Evolutionary conservation across 2,113 vertebrate species (phyloP).

Genomic region (Phalacrocorax brasilianus): DNA sequence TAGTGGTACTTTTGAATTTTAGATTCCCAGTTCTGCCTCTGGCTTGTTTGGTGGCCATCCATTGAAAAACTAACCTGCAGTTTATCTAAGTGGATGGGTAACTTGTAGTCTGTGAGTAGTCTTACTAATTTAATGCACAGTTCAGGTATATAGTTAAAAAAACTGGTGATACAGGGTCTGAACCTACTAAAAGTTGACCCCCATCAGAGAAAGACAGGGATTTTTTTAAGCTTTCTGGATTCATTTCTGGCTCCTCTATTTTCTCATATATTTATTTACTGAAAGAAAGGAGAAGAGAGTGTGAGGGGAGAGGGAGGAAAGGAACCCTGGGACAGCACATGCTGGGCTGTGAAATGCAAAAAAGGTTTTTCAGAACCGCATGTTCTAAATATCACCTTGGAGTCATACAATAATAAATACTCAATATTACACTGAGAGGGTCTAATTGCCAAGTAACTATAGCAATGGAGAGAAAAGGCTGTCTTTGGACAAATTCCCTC

Average conservation of each 20-base stretch:
- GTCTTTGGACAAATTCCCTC: slow-evolving; percentile 24
- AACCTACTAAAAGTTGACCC: background rate
- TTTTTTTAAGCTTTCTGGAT: slow-evolving; percentile 22
- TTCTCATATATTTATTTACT: slow-evolving; percentile 35
- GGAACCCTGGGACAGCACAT: background rate
- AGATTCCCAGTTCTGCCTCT: background rate
- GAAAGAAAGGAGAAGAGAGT: background rate
- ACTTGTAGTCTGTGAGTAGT: background rate
- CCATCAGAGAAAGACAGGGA: slow-evolving; percentile 5
- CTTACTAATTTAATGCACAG: background rate
- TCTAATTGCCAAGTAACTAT: slow-evolving; percentile 35
- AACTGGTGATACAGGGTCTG: background rate
- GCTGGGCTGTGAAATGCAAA: background rate
- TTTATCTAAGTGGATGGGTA: background rate
- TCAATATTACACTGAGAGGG: background rate
- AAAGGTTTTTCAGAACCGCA: background rate
- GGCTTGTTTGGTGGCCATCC: background rate
- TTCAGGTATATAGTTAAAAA: background rate
- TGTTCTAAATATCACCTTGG: slow-evolving; percentile 46
- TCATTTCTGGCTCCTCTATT: background rate
- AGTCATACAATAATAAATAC: slow-evolving; percentile 43
- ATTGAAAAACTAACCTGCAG: background rate
- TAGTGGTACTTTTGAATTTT: background rate
- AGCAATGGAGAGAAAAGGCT: slow-evolving; percentile 34
- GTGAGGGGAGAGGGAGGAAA: background rate